Base-by-base conservation (phyloP, 2,888 invertebrate species). In the Apamea crenata region DNA sequence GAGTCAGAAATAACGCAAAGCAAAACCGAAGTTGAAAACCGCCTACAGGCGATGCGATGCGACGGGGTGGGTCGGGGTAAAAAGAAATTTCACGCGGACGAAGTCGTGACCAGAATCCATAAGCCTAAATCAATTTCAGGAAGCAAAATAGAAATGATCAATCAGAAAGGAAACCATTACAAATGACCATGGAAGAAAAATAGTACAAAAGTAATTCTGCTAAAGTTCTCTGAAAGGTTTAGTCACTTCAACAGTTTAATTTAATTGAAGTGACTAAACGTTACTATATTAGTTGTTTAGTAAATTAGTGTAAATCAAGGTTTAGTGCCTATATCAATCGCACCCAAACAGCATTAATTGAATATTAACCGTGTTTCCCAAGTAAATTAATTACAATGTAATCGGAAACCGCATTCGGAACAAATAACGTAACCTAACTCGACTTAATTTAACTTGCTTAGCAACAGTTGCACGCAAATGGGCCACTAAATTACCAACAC, bases 371-470 rank as follows among this genome's bases (percentile, higher is more conserved):
- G 12, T 47, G 32, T 44, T 56, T 25, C 4, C 25, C 40, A 66
- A 67, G 50, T 72, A 66, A 29, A 56, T 72, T 61, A 61, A 69
- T 32, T 50, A 56, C 25, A 77, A 61, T 66, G 44, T 63, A 75
- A 74, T 77, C 61, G 32, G 21, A 47, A 68, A 73, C 36, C 29
- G 5, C 69, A 47, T 56, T 74, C 36, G 44, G 32, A 29, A 53
- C 71, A 65, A 61, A 21, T 18, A 66, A 59, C 25, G 59, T 40
- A 69, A 69, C 70, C 29, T 10, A 69, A 21, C 29, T 36, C 29
- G 12, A 59, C 82, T 61, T 40, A 77, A 63, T 74, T 70, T 67
- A 71, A 77, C 74, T 82, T 77, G 66, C 53, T 40, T 25, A 21
- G 16, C 59, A 16, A 80, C 32, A 44, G 80, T 53, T 72, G 40